A percentile compares a stretch with the other conserved stretches of the same genome.
Conservation (phyloP, 2,888 invertebrate species). For the Eristalis tenax region DNA sequence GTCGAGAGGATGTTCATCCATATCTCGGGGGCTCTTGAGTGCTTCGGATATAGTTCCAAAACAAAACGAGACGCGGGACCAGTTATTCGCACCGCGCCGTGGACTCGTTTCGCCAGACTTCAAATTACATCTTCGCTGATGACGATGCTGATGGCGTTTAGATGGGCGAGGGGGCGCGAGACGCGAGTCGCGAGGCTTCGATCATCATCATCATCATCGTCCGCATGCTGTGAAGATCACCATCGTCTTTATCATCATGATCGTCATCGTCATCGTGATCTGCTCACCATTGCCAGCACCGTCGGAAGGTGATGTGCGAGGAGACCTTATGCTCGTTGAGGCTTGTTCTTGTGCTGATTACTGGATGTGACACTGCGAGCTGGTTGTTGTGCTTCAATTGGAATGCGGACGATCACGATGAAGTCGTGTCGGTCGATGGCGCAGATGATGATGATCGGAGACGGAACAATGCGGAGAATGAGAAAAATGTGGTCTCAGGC, state of each 20-base stretch:
- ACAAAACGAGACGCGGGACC: constrained; percentile 47
- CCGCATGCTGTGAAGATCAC: background rate
- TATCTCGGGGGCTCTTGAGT: constrained; percentile 42
- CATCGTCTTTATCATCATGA: constrained; percentile 14
- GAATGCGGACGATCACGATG: constrained; percentile 43
- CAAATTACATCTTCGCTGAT: constrained; percentile 49
- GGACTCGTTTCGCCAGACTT: constrained; percentile 63
- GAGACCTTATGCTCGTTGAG: constrained; percentile 68
- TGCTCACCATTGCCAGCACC: background rate
- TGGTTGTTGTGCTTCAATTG: constrained; percentile 55
- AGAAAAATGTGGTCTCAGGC: background rate
- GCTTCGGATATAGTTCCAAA: constrained; percentile 64
- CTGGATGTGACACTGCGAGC: constrained; percentile 67
- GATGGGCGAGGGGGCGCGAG: constrained; percentile 27
- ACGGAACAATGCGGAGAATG: background rate
- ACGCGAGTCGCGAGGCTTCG: constrained; percentile 6
- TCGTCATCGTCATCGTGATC: constrained; percentile 56
- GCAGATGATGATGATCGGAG: constrained; percentile 5
- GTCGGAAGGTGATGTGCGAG: constrained; percentile 69
- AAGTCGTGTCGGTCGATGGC: background rate
- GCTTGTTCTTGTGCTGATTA: constrained; percentile 64
- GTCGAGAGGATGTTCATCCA: constrained; percentile 43
- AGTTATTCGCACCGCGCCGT: constrained; percentile 40
- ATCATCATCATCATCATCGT: constrained; percentile 10
- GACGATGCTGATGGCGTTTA: constrained; percentile 10